Conservation (phyloP, 2,113 vertebrate genomes). For the Antechinus flavipes region DNA sequence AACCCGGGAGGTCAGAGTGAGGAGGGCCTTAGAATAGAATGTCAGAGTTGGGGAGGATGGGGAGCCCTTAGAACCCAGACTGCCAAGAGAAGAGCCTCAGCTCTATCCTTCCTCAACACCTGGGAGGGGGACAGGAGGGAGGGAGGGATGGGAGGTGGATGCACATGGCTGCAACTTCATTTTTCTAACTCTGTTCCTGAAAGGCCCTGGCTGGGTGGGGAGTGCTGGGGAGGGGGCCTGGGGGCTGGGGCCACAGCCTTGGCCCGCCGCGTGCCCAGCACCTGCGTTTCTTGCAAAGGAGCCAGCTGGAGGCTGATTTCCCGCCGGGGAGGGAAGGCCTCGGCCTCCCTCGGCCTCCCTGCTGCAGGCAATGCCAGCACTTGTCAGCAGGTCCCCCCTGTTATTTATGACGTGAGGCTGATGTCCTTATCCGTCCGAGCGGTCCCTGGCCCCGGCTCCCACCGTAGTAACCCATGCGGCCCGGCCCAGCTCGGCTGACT, state of each 20-base stretch:
- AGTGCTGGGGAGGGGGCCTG: background rate
- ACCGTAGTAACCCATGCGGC: background rate
- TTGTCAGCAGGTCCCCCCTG: constrained; percentile 81
- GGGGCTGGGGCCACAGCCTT: constrained; percentile 62
- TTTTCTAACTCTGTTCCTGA: background rate
- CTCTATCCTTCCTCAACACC: background rate
- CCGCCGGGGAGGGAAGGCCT: constrained; percentile 72
- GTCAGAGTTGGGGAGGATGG: background rate
- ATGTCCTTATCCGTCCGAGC: constrained; percentile 78
- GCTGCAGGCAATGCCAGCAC: constrained; percentile 79
- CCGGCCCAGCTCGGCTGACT: background rate
- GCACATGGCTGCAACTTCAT: background rate
- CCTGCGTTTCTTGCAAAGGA: constrained; percentile 81
- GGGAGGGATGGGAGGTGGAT: background rate
- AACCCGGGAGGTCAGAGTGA: no score
- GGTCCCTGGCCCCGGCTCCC: background rate
- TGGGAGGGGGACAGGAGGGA: background rate
- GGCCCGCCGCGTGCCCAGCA: constrained; percentile 75
- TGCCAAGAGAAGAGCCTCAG: background rate
- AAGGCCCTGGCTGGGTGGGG: constrained; percentile 65
- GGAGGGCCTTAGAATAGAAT: background rate
- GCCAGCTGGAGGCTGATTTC: constrained; percentile 77
- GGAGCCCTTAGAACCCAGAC: background rate
- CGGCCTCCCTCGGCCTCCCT: constrained; percentile 50
- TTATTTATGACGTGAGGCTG: constrained; percentile 83